A percentile compares a stretch with the other conserved stretches of the same genome.
Evolutionary conservation across 2,888 invertebrate genomes (phyloP).

Genomic region (Brachylomia viminalis): DNA sequence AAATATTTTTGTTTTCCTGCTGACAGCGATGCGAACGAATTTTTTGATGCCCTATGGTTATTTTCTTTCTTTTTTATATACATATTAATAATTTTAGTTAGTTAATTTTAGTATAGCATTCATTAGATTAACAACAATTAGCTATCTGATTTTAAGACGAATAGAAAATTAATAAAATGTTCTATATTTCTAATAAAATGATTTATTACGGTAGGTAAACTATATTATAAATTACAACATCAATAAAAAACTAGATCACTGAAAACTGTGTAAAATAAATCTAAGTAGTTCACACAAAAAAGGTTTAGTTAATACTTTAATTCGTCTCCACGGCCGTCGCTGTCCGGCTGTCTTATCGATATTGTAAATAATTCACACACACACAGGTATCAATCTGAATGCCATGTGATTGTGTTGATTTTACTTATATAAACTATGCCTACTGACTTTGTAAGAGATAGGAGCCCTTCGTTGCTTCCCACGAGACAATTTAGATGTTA

Average conservation of each 20-base stretch:
- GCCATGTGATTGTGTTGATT: conserved; percentile 36
- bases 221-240: background rate
- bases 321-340: conserved; percentile 39
- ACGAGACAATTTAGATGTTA: conserved; percentile 7
- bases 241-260: background rate
- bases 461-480: background rate
- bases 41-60: no score
- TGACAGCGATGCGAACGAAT: no score
- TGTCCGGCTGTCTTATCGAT: conserved; percentile 53
- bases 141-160: no score
- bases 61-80: no score
- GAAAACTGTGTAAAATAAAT: background rate
- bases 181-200: no score
- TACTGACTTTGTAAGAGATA: conserved; percentile 4
- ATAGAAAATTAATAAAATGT: no score
- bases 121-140: no score
- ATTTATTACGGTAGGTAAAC: background rate
- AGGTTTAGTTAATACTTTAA: no score
- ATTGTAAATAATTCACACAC: conserved; percentile 51
- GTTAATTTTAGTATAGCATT: no score
- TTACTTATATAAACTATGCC: conserved; percentile 24
- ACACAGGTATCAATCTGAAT: conserved; percentile 20
- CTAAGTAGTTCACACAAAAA: conserved; percentile 3
- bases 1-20: no score
- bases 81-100: no score